A percentile compares a stretch with the other conserved stretches of the same genome.
Conservation (phyloP, 2,888 invertebrate species). For the Muscina levida region DNA sequence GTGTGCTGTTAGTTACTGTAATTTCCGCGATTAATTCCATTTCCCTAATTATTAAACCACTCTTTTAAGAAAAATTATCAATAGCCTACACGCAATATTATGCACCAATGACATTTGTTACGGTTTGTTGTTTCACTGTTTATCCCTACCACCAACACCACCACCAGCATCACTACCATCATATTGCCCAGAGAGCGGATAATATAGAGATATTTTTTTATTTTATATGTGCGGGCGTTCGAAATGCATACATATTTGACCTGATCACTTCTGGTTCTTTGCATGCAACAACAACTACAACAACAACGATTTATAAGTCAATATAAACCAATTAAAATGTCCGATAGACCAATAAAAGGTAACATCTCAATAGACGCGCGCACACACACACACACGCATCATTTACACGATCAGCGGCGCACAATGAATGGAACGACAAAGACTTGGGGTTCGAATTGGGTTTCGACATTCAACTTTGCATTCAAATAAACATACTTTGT, state of each 20-base stretch:
- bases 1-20: no score
- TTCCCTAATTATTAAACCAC: no score
- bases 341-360: conserved; percentile 61
- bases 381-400: conserved; percentile 1
- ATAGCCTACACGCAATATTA: conserved; percentile 7
- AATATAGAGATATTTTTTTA: conserved; percentile 46
- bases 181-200: neutral
- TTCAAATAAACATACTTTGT: neutral
- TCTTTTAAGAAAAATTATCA: no score
- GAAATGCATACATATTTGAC: no score
- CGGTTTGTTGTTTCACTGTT: conserved; percentile 21
- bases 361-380: conserved; percentile 65
- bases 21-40: no score
- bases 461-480: neutral
- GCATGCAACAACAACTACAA: neutral
- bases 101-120: conserved; percentile 1
- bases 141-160: conserved; percentile 25
- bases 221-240: conserved; percentile 56
- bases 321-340: conserved; percentile 69
- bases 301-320: conserved; percentile 57
- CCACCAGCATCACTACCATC: no score
- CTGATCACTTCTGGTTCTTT: neutral
- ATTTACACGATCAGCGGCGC: neutral
- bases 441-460: neutral
- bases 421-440: conserved; percentile 10